These are phyloP conservation scores for Mormyrops attenuatus DNA, from an alignment of 2,797 vertebrate genomes.

Conservation along the genomic window DNA sequence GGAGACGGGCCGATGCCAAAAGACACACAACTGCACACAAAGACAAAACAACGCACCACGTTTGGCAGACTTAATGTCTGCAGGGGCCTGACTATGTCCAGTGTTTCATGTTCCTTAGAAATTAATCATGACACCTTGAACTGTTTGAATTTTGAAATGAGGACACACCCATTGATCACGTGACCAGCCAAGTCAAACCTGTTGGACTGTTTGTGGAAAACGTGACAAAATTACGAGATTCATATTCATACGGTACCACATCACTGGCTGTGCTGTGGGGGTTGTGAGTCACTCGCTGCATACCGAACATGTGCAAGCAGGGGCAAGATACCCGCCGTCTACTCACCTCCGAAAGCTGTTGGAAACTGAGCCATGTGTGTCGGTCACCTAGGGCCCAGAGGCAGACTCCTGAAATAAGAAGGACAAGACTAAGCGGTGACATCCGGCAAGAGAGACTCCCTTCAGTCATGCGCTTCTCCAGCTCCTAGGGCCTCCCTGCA, in stretches of 20 bases:
- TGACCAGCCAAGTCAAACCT: not conserved
- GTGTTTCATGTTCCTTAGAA: not conserved
- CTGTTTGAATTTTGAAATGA: not conserved
- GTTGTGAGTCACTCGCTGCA: not conserved
- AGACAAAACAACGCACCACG: not conserved
- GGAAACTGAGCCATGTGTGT: constrained; percentile 97
- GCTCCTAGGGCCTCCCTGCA: not conserved
- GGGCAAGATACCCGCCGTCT: not conserved
- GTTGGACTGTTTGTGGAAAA: not conserved
- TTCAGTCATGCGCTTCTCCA: not conserved
- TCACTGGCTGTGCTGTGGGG: not conserved
- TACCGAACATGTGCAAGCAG: not conserved
- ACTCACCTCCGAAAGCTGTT: constrained; percentile 88
- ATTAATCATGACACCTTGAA: not conserved
- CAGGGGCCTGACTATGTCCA: not conserved
- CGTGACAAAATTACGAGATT: not conserved
- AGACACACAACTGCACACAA: not conserved
- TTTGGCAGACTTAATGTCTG: not conserved
- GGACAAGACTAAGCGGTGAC: not conserved
- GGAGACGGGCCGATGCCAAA: constrained; percentile 18
- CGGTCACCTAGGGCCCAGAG: constrained; percentile 64
- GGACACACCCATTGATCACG: not conserved
- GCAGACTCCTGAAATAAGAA: constrained; percentile 62
- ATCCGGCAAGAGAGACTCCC: not conserved
- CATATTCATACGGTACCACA: not conserved